These are phyloP conservation scores for Onychostoma macrolepis DNA, from an alignment of 2,113 vertebrate genomes.

Conservation along the genomic window DNA sequence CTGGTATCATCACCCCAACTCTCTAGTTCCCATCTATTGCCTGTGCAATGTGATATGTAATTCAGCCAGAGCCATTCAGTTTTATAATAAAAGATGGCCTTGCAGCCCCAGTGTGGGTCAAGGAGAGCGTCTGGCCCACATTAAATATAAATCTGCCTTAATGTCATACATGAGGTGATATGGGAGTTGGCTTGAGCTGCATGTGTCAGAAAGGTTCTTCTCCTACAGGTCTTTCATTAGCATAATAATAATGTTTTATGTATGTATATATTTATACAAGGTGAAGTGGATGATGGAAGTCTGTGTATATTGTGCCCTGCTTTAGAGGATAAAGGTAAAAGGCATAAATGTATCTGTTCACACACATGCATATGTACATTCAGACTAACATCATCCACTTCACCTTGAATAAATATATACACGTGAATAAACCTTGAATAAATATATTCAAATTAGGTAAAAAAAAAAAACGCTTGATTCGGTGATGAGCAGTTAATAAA, in stretches of 20 bases:
- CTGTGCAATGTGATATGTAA: conserved; percentile 9
- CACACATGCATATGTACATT: neutral
- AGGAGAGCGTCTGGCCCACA: conserved; percentile 1
- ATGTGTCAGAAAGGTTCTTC: conserved; percentile 36
- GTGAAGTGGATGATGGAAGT: neutral
- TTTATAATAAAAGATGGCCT: conserved; percentile 20
- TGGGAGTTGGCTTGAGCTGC: conserved; percentile 12
- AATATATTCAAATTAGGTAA: too few relatives aligned
- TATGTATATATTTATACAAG: neutral
- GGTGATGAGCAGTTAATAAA: neutral
- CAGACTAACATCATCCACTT: neutral
- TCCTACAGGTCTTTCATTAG: conserved; percentile 47
- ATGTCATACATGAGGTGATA: conserved; percentile 5
- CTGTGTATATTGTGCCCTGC: neutral
- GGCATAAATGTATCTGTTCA: neutral
- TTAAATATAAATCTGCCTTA: conserved; percentile 29
- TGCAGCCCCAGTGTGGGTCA: conserved; percentile 13
- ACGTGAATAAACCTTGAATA: too few relatives aligned
- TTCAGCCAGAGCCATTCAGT: conserved; percentile 25
- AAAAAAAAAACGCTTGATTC: neutral
- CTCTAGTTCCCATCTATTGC: conserved; percentile 12
- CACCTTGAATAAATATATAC: neutral
- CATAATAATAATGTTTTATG: conserved; percentile 52
- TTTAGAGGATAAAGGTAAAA: neutral
- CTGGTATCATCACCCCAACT: neutral